Conservation (phyloP, 2,888 invertebrate species). For the Eudasyphora cyanicolor region DNA sequence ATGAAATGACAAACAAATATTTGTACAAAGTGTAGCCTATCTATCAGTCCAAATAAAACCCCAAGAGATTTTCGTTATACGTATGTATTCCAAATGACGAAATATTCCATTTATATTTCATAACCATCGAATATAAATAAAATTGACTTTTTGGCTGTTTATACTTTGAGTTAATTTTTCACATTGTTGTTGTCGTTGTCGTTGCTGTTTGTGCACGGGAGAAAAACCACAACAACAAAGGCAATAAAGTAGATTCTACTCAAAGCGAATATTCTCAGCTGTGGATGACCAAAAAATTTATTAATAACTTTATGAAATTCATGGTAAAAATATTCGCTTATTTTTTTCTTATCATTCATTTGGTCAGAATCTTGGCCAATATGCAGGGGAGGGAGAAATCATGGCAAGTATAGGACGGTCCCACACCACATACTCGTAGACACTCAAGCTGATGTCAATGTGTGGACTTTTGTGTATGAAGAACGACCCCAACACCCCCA, state of each 20-base stretch:
- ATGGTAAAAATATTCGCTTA: conserved; percentile 39
- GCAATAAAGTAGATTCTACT: background rate
- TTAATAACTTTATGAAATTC: conserved; percentile 44
- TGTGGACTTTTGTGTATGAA: no score
- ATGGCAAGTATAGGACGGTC: background rate
- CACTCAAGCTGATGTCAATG: background rate
- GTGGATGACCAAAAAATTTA: conserved; percentile 40
- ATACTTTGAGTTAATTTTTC: background rate
- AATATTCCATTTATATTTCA: background rate
- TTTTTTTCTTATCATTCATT: background rate
- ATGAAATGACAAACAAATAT: no score
- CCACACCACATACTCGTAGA: background rate
- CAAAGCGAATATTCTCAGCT: background rate
- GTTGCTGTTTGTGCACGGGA: no score
- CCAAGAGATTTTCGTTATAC: no score
- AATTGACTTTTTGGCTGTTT: background rate
- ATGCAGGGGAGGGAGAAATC: background rate
- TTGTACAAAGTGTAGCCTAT: no score
- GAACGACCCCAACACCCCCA: background rate
- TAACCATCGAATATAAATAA: background rate
- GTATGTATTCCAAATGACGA: conserved; percentile 11
- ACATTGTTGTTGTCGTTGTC: conserved; percentile 9
- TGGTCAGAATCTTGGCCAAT: background rate
- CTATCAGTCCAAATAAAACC: no score
- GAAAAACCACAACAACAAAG: conserved; percentile 1